Evolutionary conservation across 2,797 vertebrate species (phyloP), one percentile per base, ranked within the genome.

Genomic region (Lepus townsendii): DNA sequence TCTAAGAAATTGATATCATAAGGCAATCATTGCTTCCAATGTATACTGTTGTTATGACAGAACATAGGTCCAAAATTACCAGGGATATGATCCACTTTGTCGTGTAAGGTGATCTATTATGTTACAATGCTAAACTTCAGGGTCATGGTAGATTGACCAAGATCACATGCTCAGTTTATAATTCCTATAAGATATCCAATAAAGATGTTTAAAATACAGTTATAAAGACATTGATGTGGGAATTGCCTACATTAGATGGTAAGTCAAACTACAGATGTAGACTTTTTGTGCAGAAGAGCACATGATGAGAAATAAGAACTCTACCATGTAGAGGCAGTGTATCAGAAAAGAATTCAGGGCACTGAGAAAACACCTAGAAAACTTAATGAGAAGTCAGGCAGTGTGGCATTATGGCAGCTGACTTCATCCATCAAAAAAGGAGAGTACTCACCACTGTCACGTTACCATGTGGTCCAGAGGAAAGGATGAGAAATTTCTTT

Each of bases 101-200:
- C 38, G 60, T 62, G 27, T 68, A 80, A 88, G 72, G 79, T 62
- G 78, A 88, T 32, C 47, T 16, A 3, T 57, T 84, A 80, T 38
- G 90, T 95, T 22, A 92, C 7, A n/a, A 80, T 27, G 35, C 27
- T 82, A 57, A 84, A 65, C 52, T 78, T 79, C 11, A 87, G 63
- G 50, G 3, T 24, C 82, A 47, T 54, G 9, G 9, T n/a, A 13
- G 2, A 11, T 60, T 83, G 13, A 13, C 76, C 62, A 27, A 30
- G 27, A 9, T 8, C 42, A 17, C 82, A 62, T 83, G 19, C 69
- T 76, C 6, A 35, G 30, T 89, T 83, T 95, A 50, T 86, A 27
- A 42, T 68, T 83, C 13, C 38, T 87, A 0, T 84, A 24, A 35
- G 20, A 12, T 65, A 19, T 9, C 2, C 14, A 30, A 27, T 65